phyloP scores from a whole-genome alignment of 2,797 vertebrate genomes.

The Sciurus carolinensis region DNA sequence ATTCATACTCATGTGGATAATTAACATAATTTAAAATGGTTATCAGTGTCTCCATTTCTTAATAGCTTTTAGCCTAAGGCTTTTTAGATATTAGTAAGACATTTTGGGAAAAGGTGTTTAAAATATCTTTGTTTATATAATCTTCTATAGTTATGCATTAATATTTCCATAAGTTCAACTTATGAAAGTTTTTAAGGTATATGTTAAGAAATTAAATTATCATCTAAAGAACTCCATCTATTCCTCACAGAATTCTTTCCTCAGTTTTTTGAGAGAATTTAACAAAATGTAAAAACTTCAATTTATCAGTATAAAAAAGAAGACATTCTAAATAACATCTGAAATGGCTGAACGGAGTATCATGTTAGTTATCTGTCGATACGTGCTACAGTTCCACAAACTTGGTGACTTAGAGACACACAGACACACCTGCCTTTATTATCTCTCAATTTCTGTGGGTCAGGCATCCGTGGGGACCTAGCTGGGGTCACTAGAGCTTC shows the following conservation, averaged over 20 bases:
- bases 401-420: not conserved
- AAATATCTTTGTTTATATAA: not conserved
- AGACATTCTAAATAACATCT: not conserved
- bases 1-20: not conserved
- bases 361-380: not conserved
- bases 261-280: not conserved
- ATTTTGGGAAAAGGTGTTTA: not conserved
- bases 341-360: not conserved
- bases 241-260: not conserved
- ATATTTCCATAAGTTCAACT: conserved; percentile 13
- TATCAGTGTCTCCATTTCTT: not conserved
- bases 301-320: not conserved
- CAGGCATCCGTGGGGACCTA: not conserved
- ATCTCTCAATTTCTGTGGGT: not conserved
- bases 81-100: not conserved
- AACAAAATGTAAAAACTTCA: not conserved
- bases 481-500: not conserved
- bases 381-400: not conserved
- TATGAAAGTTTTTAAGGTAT: not conserved
- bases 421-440: not conserved
- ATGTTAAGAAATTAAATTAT: not conserved
- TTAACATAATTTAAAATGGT: not conserved
- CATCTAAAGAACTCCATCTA: not conserved
- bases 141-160: not conserved
- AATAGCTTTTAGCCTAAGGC: not conserved